Percentiles rank a stretch among this genome's conserved stretches.
phyloP scores from a whole-genome alignment of 2,888 invertebrate genomes.

The Ditylenchus weischeri region DNA sequence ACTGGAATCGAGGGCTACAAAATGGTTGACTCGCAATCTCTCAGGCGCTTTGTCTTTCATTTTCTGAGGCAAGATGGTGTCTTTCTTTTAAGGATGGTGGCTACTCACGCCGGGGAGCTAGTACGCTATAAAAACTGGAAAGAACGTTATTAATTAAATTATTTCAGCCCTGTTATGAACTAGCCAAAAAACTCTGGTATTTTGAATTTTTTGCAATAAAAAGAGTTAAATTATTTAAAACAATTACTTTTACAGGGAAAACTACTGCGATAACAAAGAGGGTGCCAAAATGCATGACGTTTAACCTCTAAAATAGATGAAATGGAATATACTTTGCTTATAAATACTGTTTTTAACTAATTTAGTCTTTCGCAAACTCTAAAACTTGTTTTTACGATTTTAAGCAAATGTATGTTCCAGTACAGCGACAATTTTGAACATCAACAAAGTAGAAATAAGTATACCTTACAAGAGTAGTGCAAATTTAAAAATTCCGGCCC shows the following conservation, averaged over 20 bases:
- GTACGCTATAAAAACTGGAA: neutral
- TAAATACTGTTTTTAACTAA: too few species aligned
- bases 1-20: slow-evolving; percentile 59
- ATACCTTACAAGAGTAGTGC: too few species aligned
- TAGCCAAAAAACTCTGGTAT: slow-evolving; percentile 56
- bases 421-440: too few species aligned
- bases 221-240: too few species aligned
- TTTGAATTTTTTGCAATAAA: too few species aligned
- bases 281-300: slow-evolving; percentile 58
- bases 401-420: too few species aligned
- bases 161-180: slow-evolving; percentile 53
- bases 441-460: too few species aligned
- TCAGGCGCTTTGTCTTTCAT: slow-evolving; percentile 57
- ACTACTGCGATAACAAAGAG: slow-evolving; percentile 58
- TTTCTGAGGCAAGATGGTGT: slow-evolving; percentile 59
- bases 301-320: slow-evolving; percentile 18
- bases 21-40: slow-evolving; percentile 58
- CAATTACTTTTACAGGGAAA: slow-evolving; percentile 27
- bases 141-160: neutral
- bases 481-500: too few species aligned
- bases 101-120: slow-evolving; percentile 58
- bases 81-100: slow-evolving; percentile 58
- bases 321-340: too few species aligned
- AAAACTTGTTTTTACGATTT: too few species aligned
- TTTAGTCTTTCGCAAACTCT: too few species aligned